Conservation (phyloP, 2,113 vertebrate genomes). For the Catharus bicknelli region DNA sequence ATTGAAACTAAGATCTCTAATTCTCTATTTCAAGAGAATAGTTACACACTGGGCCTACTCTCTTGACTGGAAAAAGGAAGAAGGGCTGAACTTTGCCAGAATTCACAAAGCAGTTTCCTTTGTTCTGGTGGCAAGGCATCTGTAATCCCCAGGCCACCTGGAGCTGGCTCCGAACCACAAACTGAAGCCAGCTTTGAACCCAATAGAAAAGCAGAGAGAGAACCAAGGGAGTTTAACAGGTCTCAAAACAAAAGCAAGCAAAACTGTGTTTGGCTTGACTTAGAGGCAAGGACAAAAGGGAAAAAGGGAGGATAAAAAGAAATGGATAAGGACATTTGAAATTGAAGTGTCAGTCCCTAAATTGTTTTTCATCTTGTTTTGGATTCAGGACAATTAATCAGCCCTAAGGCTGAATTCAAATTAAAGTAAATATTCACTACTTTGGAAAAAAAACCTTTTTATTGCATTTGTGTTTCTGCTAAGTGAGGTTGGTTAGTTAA, state of each 20-base stretch:
- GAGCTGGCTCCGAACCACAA: background rate
- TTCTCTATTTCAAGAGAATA: background rate
- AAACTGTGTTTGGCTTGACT: background rate
- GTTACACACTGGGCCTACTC: background rate
- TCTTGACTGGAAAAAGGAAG: background rate
- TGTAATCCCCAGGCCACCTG: background rate
- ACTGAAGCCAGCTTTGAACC: background rate
- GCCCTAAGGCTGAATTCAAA: background rate
- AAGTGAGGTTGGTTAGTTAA: background rate
- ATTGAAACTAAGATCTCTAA: background rate
- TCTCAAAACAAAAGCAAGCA: background rate
- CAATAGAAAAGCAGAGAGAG: background rate
- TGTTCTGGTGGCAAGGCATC: background rate
- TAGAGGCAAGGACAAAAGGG: background rate
- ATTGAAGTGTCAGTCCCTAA: background rate
- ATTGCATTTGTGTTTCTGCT: background rate
- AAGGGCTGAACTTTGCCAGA: background rate
- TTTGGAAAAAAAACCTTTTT: fast-evolving
- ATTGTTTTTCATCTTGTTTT: background rate
- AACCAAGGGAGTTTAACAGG: background rate
- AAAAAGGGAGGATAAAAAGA: background rate
- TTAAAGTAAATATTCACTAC: background rate
- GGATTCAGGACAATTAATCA: background rate
- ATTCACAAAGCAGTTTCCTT: background rate
- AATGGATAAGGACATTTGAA: background rate